Evolutionary conservation across 2,797 vertebrate species (phyloP).

Genomic region (Sebastiscus albofasciatus): DNA sequence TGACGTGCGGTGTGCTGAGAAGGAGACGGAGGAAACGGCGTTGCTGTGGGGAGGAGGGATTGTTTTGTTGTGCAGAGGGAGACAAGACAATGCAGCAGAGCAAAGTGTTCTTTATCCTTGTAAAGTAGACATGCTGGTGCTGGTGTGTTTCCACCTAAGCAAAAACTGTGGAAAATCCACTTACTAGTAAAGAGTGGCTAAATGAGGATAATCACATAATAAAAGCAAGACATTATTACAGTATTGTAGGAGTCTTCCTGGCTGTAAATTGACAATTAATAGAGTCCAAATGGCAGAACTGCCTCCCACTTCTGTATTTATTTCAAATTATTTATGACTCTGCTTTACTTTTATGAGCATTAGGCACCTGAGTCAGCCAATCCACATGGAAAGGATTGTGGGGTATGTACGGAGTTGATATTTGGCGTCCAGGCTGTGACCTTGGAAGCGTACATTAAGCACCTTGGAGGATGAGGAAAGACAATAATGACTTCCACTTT

Average conservation of each 20-base stretch:
- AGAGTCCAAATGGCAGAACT: neutral
- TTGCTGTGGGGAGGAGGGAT: neutral
- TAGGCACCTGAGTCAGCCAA: neutral
- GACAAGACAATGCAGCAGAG: neutral
- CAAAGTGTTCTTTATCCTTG: neutral
- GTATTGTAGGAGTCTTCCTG: neutral
- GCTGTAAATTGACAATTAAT: neutral
- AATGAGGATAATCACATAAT: neutral
- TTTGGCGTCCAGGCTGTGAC: neutral
- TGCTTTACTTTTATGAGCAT: neutral
- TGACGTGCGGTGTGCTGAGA: neutral
- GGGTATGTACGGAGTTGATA: neutral
- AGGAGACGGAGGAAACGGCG: neutral
- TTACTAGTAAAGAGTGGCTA: neutral
- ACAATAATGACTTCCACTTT: neutral
- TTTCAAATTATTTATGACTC: neutral
- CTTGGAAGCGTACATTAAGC: neutral
- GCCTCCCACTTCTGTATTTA: neutral
- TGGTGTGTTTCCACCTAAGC: neutral
- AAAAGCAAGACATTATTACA: neutral
- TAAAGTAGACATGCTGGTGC: neutral
- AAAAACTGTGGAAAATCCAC: neutral
- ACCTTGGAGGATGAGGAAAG: neutral
- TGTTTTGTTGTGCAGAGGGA: slow-evolving; percentile 8
- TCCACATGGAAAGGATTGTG: neutral